Evolutionary conservation across 2,797 vertebrate genomes (phyloP).

Genomic region (Sternotherus odoratus): DNA sequence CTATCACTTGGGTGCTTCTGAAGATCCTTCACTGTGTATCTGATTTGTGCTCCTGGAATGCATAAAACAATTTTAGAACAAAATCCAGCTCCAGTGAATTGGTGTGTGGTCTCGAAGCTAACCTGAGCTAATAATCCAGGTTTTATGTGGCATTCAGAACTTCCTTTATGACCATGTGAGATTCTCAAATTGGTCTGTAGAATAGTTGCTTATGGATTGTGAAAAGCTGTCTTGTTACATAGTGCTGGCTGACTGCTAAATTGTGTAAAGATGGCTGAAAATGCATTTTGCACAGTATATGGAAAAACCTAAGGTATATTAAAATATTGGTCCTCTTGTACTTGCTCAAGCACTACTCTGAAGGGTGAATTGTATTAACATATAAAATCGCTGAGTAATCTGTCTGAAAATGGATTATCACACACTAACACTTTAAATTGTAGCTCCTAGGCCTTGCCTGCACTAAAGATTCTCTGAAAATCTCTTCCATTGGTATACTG

Average conservation of each 20-base stretch:
- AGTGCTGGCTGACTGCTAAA: not conserved
- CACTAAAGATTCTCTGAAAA: not conserved
- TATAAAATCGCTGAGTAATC: fast-evolving
- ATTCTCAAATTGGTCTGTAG: not conserved
- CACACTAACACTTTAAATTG: fast-evolving
- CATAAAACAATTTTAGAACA: not conserved
- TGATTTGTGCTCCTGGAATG: not conserved
- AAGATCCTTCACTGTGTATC: not conserved
- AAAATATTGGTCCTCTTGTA: fast-evolving
- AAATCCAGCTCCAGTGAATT: not conserved
- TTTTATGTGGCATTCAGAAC: not conserved
- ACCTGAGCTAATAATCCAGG: not conserved
- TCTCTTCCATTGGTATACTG: fast-evolving
- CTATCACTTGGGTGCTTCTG: not conserved
- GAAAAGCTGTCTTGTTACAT: not conserved
- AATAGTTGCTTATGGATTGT: not conserved
- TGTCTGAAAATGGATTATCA: not conserved
- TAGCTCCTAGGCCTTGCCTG: not conserved
- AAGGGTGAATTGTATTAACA: fast-evolving
- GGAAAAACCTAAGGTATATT: fast-evolving
- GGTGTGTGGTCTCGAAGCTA: not conserved
- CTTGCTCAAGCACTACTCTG: not conserved
- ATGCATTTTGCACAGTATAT: fast-evolving
- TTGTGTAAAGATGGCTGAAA: not conserved
- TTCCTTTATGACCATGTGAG: not conserved